A percentile compares a stretch with the other conserved stretches of the same genome.
Conservation (phyloP, 2,113 vertebrate genomes). For the Dasyurus viverrinus region DNA sequence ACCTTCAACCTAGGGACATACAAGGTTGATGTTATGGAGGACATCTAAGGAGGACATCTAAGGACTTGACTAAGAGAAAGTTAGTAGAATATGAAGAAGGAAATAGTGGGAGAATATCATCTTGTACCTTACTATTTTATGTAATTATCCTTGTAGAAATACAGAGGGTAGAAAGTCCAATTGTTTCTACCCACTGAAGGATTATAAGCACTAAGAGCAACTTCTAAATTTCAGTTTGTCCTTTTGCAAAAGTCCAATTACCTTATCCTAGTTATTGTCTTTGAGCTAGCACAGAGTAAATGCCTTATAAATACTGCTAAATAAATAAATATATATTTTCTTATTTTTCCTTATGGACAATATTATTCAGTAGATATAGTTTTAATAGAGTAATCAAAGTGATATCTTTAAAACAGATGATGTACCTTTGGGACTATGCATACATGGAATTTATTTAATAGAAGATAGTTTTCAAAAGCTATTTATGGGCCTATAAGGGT, state of each 20-base stretch:
- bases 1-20: not conserved
- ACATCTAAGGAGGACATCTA: not conserved
- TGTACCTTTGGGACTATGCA: not conserved
- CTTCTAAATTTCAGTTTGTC: not conserved
- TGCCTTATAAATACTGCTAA: not conserved
- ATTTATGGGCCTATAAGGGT: not conserved
- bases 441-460: not conserved
- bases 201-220: not conserved
- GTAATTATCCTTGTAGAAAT: not conserved
- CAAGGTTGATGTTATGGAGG: not conserved
- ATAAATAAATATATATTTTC: not conserved
- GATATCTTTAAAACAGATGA: not conserved
- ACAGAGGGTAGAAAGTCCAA: too few relatives aligned
- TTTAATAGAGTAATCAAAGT: not conserved
- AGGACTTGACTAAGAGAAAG: not conserved
- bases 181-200: not conserved
- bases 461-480: conserved; percentile 8
- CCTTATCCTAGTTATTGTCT: not conserved
- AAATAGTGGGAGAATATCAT: not conserved
- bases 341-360: not conserved
- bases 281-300: not conserved
- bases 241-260: not conserved
- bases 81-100: not conserved
- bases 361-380: conserved; percentile 4
- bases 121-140: not conserved